phyloP scores from a whole-genome alignment of 2,888 invertebrate species.

The Plemyria rubiginata region DNA sequence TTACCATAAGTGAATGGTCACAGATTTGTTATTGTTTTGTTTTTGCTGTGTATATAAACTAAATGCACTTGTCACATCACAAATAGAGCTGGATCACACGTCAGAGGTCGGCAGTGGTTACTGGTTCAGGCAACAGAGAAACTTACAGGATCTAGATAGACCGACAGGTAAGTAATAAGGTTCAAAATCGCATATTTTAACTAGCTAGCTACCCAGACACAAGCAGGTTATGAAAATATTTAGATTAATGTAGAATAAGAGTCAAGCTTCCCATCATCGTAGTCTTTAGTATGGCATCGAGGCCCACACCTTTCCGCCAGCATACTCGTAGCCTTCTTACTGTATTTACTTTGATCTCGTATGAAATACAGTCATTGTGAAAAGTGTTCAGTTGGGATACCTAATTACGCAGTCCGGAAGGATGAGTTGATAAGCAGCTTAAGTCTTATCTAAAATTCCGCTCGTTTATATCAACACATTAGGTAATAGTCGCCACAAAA shows the following conservation, averaged over 20 bases:
- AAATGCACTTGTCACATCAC: slow-evolving; percentile 79
- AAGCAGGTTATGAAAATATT: not conserved
- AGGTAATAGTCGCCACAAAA: not conserved
- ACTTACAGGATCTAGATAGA: slow-evolving; percentile 86
- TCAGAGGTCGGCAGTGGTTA: slow-evolving; percentile 85
- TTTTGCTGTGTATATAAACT: slow-evolving; percentile 83
- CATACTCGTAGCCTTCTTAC: too few species aligned
- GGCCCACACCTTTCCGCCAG: too few species aligned
- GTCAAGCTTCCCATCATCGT: not conserved
- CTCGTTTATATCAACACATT: not conserved
- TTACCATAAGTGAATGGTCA: slow-evolving; percentile 53
- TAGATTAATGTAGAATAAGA: not conserved
- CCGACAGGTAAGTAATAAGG: slow-evolving; percentile 72
- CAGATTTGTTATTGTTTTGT: slow-evolving; percentile 68
- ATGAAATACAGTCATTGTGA: not conserved
- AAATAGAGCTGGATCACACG: slow-evolving; percentile 83
- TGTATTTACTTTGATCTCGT: not conserved
- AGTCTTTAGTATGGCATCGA: not conserved
- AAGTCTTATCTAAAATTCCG: not conserved
- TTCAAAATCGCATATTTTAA: slow-evolving; percentile 39
- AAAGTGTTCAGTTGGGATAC: not conserved
- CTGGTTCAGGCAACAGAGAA: slow-evolving; percentile 87
- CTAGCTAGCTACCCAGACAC: slow-evolving; percentile 1
- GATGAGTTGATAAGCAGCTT: not conserved
- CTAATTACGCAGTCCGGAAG: not conserved